Evolutionary conservation across 2,888 invertebrate genomes (phyloP).

Genomic region (Fragum sueziense): DNA sequence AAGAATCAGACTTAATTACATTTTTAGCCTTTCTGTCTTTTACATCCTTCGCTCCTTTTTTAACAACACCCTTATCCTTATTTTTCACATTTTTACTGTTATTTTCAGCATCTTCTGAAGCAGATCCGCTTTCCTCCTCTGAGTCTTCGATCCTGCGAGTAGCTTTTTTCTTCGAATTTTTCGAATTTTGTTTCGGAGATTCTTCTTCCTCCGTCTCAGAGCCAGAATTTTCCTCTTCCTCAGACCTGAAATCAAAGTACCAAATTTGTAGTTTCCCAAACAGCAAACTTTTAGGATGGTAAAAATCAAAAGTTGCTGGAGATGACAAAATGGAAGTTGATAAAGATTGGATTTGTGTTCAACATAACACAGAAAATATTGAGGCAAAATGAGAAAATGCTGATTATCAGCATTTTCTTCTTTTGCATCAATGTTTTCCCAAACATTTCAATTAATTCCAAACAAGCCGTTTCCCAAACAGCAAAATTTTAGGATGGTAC

Average conservation of each 20-base stretch:
- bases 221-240: conserved; percentile 47
- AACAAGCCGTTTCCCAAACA: too few species aligned
- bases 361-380: too few species aligned
- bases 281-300: too few species aligned
- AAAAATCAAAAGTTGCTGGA: too few species aligned
- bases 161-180: not conserved
- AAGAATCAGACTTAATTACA: conserved; percentile 50
- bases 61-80: not conserved
- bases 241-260: conserved; percentile 26
- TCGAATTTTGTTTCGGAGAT: not conserved
- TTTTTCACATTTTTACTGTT: conserved; percentile 3
- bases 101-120: conserved; percentile 28
- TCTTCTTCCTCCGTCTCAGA: conserved; percentile 40
- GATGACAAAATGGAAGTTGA: too few species aligned
- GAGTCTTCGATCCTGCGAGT: not conserved
- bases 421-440: too few species aligned
- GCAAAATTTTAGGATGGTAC: too few species aligned
- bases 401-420: too few species aligned
- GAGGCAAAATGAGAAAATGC: too few species aligned
- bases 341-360: too few species aligned
- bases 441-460: too few species aligned
- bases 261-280: too few species aligned
- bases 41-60: not conserved
- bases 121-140: not conserved
- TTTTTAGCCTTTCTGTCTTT: conserved; percentile 48